Evolutionary conservation across 2,113 vertebrate species (phyloP).

Genomic region (Caracal caracal): DNA sequence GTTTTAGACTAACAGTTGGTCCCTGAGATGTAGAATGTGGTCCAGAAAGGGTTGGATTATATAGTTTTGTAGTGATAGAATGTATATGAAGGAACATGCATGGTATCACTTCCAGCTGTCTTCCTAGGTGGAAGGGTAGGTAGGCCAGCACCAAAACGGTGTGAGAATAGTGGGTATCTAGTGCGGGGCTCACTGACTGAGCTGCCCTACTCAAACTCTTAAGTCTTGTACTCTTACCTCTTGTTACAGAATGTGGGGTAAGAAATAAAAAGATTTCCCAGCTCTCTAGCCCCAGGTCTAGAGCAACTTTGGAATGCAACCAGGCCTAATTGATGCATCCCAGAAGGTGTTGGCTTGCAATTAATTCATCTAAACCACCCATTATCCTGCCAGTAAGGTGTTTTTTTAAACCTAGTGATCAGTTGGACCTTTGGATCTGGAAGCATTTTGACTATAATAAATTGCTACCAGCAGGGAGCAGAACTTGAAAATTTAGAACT

Average conservation of each 20-base stretch:
- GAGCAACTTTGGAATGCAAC: not conserved
- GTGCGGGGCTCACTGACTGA: not conserved
- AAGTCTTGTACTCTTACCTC: not conserved
- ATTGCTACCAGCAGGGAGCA: not conserved
- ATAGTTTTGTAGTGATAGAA: not conserved
- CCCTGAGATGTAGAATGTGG: not conserved
- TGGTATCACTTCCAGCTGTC: not conserved
- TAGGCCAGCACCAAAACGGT: not conserved
- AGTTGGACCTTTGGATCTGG: not conserved
- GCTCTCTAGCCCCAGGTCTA: not conserved
- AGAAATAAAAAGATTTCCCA: not conserved
- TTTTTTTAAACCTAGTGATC: not conserved
- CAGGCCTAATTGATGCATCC: not conserved
- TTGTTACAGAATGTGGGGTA: not conserved
- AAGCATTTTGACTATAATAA: not conserved
- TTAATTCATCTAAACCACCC: not conserved
- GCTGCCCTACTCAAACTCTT: not conserved
- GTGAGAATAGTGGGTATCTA: not conserved
- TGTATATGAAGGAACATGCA: not conserved
- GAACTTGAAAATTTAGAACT: not conserved
- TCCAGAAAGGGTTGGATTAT: not conserved
- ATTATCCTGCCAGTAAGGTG: not conserved
- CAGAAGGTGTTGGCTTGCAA: not conserved
- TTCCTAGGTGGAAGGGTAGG: not conserved
- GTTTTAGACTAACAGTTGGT: not conserved